phyloP scores from a whole-genome alignment of 2,888 invertebrate genomes.

The Volucella inflata region DNA sequence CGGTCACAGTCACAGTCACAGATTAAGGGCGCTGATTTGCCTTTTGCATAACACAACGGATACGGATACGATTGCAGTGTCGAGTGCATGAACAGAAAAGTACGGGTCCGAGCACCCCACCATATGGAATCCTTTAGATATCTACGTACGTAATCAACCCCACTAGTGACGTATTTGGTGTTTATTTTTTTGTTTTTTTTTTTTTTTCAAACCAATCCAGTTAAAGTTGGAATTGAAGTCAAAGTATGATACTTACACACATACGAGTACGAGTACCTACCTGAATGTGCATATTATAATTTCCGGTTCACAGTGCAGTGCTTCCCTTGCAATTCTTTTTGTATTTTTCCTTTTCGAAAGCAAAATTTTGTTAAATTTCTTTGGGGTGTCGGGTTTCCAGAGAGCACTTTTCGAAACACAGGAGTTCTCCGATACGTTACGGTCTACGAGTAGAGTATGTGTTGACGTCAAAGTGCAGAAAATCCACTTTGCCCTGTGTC shows the following conservation, averaged over 20 bases:
- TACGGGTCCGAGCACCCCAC: background rate
- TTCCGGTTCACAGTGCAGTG: conserved; percentile 62
- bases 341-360: conserved; percentile 22
- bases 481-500: conserved; percentile 43
- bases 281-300: conserved; percentile 50
- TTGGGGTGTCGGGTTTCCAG: conserved; percentile 37
- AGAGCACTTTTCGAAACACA: conserved; percentile 9
- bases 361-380: conserved; percentile 24
- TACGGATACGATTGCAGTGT: too few species aligned
- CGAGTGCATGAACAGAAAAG: background rate
- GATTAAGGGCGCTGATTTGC: too few species aligned
- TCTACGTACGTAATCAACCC: conserved; percentile 19
- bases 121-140: background rate
- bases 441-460: background rate
- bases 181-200: conserved; percentile 20
- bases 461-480: conserved; percentile 19
- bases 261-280: background rate
- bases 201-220: conserved; percentile 1
- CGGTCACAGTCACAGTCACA: too few species aligned
- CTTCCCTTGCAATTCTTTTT: conserved; percentile 4
- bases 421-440: conserved; percentile 11
- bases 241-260: too few species aligned
- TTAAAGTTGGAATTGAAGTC: background rate
- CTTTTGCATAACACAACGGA: too few species aligned
- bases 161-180: conserved; percentile 3